Base-by-base conservation (phyloP, 2,797 vertebrate species). In the Pipistrellus kuhlii region DNA sequence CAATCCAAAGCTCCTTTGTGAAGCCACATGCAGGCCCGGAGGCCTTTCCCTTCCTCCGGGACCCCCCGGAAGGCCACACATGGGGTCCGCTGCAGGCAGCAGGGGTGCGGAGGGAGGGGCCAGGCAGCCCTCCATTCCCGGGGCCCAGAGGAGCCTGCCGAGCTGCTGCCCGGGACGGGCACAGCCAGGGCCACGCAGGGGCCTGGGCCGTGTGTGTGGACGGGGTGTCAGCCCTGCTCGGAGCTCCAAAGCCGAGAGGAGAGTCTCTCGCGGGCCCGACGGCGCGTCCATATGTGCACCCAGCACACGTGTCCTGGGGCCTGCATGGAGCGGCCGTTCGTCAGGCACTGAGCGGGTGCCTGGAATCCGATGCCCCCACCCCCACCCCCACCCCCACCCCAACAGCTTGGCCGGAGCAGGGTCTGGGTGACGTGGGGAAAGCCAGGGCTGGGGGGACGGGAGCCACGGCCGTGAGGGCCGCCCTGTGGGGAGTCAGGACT, bases 191-290 rank as follows among this genome's bases (percentile, higher is more conserved):
- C 1, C 13, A 2, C 7, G 13, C 62, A 8, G 3, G 30, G 62
- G 23, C 2, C 13, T 1, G 25, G 13, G 0, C 5, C 3, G 20
- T 2, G 25, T 10, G 38, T 13, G 2, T 0, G 5, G 30, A 6
- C 0, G 5, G 53, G 41, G 27, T 5, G 12, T 21, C 14, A 9
- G 38, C 32, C 32, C 18, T 9, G 3, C 23, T 41, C 1, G 8
- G 46, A n/a, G 1, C 21, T 35, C 32, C 59, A 5, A 46, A 85
- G 44, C 62, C 1, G 1, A n/a, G 55, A 41, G 71, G 8, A 44
- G 30, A 17, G 23, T 20, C 6, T 69, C 35, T 0, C 0, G 8
- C 7, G 12, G 21, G 44, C 85, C 17, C 6, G 32, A 21, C 2
- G 27, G 71, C 21, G 20, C 0, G 15, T 14, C 20, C 41, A 8